Percentiles rank a stretch among this genome's conserved stretches.
These are phyloP conservation scores for Phalloptychus januarius DNA, from an alignment of 2,797 vertebrate genomes.

Conservation along the genomic window DNA sequence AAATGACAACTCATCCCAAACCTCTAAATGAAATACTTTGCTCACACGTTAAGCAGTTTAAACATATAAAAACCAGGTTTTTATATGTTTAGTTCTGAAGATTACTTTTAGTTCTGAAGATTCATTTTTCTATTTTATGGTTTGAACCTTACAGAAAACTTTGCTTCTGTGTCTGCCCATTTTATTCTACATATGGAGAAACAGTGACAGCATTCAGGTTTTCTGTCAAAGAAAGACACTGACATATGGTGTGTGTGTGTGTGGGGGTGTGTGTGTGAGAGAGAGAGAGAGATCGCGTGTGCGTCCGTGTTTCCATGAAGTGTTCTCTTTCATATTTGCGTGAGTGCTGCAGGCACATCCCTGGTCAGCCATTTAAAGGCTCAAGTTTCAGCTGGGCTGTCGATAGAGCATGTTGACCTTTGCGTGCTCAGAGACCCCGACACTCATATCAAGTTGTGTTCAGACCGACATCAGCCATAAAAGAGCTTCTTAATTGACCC, in stretches of 20 bases:
- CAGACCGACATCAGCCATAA: constrained; percentile 46
- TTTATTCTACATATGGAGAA: not conserved
- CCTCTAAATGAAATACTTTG: not conserved
- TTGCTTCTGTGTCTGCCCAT: not conserved
- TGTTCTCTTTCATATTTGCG: constrained; percentile 41
- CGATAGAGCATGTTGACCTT: constrained; percentile 68
- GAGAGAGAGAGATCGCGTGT: no score
- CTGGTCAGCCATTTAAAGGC: constrained; percentile 51
- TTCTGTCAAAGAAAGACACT: not conserved
- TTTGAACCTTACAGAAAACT: no score
- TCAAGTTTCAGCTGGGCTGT: constrained; percentile 68
- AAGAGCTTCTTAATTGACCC: constrained; percentile 66
- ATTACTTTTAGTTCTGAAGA: not conserved
- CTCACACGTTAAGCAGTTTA: not conserved
- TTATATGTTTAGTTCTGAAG: not conserved
- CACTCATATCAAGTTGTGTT: constrained; percentile 67
- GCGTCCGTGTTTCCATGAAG: constrained; percentile 24
- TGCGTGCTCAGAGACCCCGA: constrained; percentile 40
- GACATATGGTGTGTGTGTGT: constrained; percentile 7
- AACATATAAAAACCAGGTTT: not conserved
- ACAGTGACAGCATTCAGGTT: not conserved
- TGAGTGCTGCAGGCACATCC: constrained; percentile 50
- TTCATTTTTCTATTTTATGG: not conserved
- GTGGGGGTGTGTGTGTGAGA: no score
- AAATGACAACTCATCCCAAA: not conserved